phyloP scores from a whole-genome alignment of 2,797 vertebrate species.

The Enteromius thamalakanensis region DNA sequence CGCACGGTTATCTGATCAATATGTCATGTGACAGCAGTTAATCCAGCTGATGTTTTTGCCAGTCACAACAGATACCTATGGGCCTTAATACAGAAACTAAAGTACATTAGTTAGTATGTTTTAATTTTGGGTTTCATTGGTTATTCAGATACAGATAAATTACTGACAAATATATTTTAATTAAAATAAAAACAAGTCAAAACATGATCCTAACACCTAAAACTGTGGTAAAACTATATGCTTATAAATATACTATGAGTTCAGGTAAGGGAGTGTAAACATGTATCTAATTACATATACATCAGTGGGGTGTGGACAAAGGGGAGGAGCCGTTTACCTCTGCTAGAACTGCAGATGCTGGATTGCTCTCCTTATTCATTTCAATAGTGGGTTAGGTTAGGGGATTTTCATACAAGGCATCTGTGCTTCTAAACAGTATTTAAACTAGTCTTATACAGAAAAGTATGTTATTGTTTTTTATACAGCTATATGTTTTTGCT shows the following conservation, averaged over 20 bases:
- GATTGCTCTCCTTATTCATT: conserved; percentile 21
- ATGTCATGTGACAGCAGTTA: conserved; percentile 12
- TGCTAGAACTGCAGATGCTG: conserved; percentile 36
- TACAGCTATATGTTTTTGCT: neutral
- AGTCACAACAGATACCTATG: neutral
- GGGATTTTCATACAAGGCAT: conserved; percentile 9
- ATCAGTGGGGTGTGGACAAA: conserved; percentile 53
- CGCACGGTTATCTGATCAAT: conserved; percentile 29
- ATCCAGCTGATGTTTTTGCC: conserved; percentile 6
- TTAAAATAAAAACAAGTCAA: neutral
- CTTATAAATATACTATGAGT: conserved; percentile 55
- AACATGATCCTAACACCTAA: conserved; percentile 18
- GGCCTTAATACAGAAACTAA: neutral
- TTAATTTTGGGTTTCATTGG: neutral
- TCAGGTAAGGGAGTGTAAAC: conserved; percentile 19
- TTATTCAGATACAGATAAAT: neutral
- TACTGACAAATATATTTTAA: neutral
- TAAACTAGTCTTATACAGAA: neutral
- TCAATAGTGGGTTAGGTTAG: neutral
- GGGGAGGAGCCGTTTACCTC: conserved; percentile 19
- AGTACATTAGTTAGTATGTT: neutral
- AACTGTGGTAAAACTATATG: conserved; percentile 6
- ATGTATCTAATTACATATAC: conserved; percentile 54
- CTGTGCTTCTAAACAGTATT: neutral
- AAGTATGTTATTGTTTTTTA: neutral